Evolutionary conservation across 2,888 invertebrate genomes (phyloP), one percentile per base, ranked within the genome.

Genomic region (Ochropleura leucogaster): DNA sequence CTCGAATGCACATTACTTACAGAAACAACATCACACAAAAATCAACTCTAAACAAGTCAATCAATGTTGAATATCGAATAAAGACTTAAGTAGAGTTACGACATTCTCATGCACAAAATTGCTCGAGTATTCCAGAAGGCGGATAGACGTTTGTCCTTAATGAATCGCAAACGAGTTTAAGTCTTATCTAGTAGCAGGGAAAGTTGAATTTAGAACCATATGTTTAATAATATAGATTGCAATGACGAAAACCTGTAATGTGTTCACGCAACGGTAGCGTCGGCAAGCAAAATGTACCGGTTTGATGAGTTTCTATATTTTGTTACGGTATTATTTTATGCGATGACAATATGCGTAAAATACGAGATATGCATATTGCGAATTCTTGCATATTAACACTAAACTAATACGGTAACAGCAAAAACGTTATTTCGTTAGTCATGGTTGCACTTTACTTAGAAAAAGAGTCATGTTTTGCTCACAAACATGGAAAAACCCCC

Each of bases 1-100:
- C 94, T 90, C 89, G 93, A 92, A 89, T 82, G 79, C 57, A 72
- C 30, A 60, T 14, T 74, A 83, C 57, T 73, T 51, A 71, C 16
- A 64, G 4, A 20, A 2, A 40, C 10, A n/a, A 3, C 4, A 30
- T 12, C 42, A 60, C 4, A n/a, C 14, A 3, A 80, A 74, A 65
- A 62, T 14, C 64, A 2, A 74, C 74, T 46, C 46, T 64, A 59
- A 1, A 0, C 0, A 0, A 0, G 7, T 30, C 0, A 0, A 0
- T 0, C 4, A 72, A 62, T 74, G 72, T 70, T 49, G 0, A 51
- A 40, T 53, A 62, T 76, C 12, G 47, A 10, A 3, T 75, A 42
- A 10, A 60, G 9, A 60, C 5, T 0, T 51, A 10, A 4, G 0
- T 9, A 10, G 4, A 68, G 30, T 76, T 79, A 82, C 49, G 46